phyloP scores from a whole-genome alignment of 92 coral and sea anemone genomes.

The Pocillopora grandis region DNA sequence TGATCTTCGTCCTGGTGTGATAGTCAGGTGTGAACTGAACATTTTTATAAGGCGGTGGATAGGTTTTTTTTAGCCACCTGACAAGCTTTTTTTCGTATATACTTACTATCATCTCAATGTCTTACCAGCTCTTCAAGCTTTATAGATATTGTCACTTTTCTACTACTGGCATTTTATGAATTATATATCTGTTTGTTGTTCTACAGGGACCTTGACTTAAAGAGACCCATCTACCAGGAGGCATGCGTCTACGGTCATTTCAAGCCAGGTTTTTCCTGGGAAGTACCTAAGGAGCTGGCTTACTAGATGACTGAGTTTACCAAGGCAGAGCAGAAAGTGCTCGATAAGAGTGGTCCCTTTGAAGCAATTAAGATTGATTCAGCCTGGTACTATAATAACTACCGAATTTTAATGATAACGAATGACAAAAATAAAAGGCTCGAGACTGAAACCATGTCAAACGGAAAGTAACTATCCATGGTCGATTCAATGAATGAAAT shows the following conservation, averaged over 20 bases:
- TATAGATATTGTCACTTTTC: too few relatives aligned
- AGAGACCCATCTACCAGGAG: slow-evolving; percentile 87
- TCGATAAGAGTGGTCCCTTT: background rate
- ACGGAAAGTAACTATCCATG: too few relatives aligned
- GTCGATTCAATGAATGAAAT: too few relatives aligned
- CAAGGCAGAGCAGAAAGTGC: background rate
- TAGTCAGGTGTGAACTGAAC: slow-evolving; percentile 54
- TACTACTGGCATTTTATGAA: background rate
- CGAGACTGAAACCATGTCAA: too few relatives aligned
- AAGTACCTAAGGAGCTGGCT: slow-evolving; percentile 78
- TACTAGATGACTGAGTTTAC: slow-evolving; percentile 14
- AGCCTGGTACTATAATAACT: background rate
- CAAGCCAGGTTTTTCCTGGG: slow-evolving; percentile 98
- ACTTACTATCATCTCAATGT: too few relatives aligned
- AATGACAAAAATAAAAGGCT: too few relatives aligned
- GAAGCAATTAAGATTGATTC: slow-evolving; percentile 10
- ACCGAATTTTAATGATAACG: too few relatives aligned
- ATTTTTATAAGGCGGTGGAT: too few relatives aligned
- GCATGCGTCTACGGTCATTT: slow-evolving; percentile 95
- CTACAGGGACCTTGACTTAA: slow-evolving; percentile 87
- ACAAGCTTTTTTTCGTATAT: too few relatives aligned
- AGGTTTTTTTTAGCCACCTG: too few relatives aligned
- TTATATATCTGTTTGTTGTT: background rate
- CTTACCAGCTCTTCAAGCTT: too few relatives aligned
- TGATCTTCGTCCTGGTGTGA: slow-evolving; percentile 94